Conservation (phyloP, 2,113 vertebrate species). For the Chamaea fasciata region DNA sequence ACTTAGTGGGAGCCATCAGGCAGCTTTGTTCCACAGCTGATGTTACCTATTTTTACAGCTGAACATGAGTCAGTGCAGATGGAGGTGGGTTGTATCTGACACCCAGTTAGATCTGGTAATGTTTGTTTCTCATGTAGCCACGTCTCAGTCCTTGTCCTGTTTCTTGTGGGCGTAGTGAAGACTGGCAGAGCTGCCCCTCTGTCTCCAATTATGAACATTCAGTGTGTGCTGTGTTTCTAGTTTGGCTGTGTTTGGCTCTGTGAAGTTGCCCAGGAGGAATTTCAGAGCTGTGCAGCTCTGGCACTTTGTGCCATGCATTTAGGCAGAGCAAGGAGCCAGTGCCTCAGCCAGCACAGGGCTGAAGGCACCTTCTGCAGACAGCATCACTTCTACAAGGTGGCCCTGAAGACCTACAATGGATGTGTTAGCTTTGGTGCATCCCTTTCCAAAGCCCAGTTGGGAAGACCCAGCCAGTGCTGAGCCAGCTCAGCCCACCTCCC, state of each 20-base stretch:
- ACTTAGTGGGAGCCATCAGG: background rate
- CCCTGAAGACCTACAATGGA: fast-evolving
- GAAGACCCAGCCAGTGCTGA: background rate
- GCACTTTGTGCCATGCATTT: background rate
- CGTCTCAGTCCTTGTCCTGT: background rate
- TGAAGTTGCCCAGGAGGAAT: background rate
- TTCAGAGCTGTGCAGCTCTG: background rate
- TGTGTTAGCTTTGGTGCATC: background rate
- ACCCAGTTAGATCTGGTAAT: background rate
- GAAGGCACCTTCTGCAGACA: background rate
- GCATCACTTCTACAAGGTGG: background rate
- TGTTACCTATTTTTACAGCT: background rate
- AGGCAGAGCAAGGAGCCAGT: background rate
- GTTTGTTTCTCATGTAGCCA: background rate
- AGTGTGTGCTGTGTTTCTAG: background rate
- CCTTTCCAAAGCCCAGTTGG: background rate
- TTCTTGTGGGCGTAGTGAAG: background rate
- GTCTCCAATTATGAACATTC: background rate
- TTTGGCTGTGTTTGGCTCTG: background rate
- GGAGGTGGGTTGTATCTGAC: background rate
- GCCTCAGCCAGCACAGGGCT: background rate
- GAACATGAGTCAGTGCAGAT: background rate
- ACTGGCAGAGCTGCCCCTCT: background rate
- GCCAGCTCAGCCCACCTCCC: background rate
- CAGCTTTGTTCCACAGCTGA: background rate